phyloP scores from a whole-genome alignment of 2,797 vertebrate species.

The Monodelphis domestica region DNA sequence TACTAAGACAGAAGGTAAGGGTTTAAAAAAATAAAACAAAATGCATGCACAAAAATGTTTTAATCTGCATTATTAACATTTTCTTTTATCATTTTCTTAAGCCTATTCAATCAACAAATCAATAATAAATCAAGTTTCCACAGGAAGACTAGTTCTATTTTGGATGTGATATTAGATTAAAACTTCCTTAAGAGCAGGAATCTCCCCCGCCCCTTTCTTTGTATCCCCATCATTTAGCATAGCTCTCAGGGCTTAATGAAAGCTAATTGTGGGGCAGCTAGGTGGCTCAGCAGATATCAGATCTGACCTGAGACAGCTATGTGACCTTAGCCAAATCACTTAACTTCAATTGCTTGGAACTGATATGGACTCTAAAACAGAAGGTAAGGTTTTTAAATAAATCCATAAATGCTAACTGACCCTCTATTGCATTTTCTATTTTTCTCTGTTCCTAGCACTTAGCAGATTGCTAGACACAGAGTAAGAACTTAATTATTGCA shows the following conservation, averaged over 20 bases:
- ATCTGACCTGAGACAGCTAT: too few species aligned
- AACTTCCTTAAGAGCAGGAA: neutral
- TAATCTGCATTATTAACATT: neutral
- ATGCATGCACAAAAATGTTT: too few species aligned
- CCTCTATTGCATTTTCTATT: neutral
- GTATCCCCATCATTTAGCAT: neutral
- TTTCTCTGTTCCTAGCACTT: neutral
- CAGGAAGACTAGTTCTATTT: neutral
- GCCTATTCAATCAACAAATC: neutral
- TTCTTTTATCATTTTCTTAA: neutral
- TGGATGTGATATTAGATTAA: neutral
- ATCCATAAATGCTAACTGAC: neutral
- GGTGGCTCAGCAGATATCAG: too few species aligned
- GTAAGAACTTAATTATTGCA: neutral
- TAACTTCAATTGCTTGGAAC: too few species aligned
- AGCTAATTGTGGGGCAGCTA: too few species aligned
- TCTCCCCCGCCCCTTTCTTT: neutral
- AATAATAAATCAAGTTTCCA: neutral
- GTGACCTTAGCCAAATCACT: too few species aligned
- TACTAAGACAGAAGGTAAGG: too few species aligned
- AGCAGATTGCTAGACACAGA: neutral
- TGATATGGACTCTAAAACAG: too few species aligned
- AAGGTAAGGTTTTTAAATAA: too few species aligned
- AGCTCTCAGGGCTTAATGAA: neutral
- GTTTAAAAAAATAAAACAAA: too few species aligned